Evolutionary conservation across 2,113 vertebrate genomes (phyloP).

Genomic region (Patagioenas fasciata): DNA sequence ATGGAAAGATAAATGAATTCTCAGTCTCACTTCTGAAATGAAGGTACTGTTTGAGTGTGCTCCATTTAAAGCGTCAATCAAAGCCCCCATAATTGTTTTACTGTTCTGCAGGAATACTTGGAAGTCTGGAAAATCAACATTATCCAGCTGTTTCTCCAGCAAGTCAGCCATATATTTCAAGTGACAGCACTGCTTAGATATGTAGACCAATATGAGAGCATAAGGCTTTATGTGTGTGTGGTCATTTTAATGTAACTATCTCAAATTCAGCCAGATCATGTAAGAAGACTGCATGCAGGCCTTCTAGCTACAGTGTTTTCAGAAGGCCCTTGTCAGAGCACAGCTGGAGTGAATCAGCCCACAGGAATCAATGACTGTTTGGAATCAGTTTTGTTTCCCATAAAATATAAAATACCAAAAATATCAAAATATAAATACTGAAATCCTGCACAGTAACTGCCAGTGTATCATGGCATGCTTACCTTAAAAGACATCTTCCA

Average conservation of each 20-base stretch:
- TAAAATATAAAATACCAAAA: not conserved
- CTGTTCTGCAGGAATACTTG: conserved; percentile 29
- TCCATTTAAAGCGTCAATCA: conserved; percentile 26
- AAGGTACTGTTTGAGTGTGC: not conserved
- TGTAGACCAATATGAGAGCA: conserved; percentile 6
- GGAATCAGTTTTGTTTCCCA: not conserved
- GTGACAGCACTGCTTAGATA: conserved; percentile 38
- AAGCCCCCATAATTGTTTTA: not conserved
- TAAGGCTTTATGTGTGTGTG: conserved; percentile 49
- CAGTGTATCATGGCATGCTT: not conserved
- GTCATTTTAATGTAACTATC: not conserved
- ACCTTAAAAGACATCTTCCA: not conserved
- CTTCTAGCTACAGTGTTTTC: not conserved
- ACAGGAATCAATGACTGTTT: not conserved
- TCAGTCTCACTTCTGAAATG: not conserved
- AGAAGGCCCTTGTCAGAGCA: not conserved
- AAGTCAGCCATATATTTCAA: conserved; percentile 10
- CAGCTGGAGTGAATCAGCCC: not conserved
- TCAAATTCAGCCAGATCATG: not conserved
- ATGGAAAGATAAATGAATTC: not conserved
- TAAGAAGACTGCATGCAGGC: not conserved
- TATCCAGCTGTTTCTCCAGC: conserved; percentile 39
- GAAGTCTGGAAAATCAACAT: conserved; percentile 48
- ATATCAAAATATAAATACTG: not conserved
- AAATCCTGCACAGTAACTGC: not conserved